Base-by-base conservation (phyloP, 2,888 invertebrate species). In the Conops quadrifasciatus region DNA sequence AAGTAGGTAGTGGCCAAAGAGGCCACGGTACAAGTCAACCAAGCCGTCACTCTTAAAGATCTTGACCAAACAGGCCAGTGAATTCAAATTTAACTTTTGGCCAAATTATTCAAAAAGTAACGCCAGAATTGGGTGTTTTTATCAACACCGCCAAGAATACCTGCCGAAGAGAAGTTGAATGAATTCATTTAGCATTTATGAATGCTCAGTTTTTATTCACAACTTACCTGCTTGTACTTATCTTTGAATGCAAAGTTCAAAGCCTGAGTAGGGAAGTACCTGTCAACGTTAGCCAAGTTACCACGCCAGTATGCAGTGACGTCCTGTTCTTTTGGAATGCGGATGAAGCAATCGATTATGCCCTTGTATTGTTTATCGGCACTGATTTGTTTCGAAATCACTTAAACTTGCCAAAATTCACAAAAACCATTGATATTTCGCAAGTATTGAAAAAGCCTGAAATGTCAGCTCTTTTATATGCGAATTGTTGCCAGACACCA, bases 171-270 rank as follows among this genome's bases (percentile, higher is more conserved):
- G n/a, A n/a, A n/a, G n/a, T n/a, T n/a, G n/a, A n/a, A n/a, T n/a
- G n/a, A n/a, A n/a, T n/a, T n/a, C n/a, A n/a, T n/a, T n/a, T n/a
- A n/a, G n/a, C n/a, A n/a, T n/a, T n/a, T n/a, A n/a, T n/a, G n/a
- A n/a, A n/a, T n/a, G n/a, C n/a, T n/a, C n/a, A n/a, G n/a, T n/a
- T n/a, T n/a, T n/a, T n/a, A n/a, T n/a, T n/a, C n/a, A n/a, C n/a
- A n/a, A n/a, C n/a, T n/a, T n/a, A n/a, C n/a, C n/a, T n/a, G n/a
- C n/a, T n/a, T n/a, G n/a, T n/a, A n/a, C n/a, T n/a, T n/a, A n/a
- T n/a, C n/a, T n/a, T n/a, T 96, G 87, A 97, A 96, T 77, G 96
- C 95, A 86, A 97, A 97, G 88, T 97, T 96, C 70, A 97, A 89
- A 59, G 96, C 96, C 87, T 96, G 96, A 45, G 96, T 96, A 67